A percentile compares a stretch with the other conserved stretches of the same genome.
Conservation (phyloP, 2,888 invertebrate genomes). For the Tuberolachnus salignus region DNA sequence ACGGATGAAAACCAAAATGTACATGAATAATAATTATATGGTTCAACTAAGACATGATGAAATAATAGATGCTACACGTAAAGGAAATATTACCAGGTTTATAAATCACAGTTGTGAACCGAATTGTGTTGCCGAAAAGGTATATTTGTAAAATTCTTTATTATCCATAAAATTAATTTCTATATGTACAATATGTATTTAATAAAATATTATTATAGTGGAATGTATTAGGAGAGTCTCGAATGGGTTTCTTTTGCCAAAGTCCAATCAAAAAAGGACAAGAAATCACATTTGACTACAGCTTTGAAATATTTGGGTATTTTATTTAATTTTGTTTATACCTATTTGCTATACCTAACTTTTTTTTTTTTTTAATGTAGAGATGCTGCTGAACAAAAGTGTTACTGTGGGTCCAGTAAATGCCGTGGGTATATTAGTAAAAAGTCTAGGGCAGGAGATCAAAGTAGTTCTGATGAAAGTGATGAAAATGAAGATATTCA, state of each 20-base stretch:
- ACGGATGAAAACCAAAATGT: slow-evolving; percentile 67
- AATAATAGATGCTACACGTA: slow-evolving; percentile 93
- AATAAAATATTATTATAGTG: slow-evolving; percentile 65
- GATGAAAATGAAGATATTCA: slow-evolving; percentile 2
- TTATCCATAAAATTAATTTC: too few species aligned
- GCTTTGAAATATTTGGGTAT: slow-evolving; percentile 95
- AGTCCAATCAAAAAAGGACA: slow-evolving; percentile 82
- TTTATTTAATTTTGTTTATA: slow-evolving; percentile 59
- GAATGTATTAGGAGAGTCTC: slow-evolving; percentile 89
- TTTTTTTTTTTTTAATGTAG: background rate
- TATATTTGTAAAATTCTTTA: slow-evolving; percentile 58
- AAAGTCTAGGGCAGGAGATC: slow-evolving; percentile 6
- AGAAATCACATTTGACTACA: slow-evolving; percentile 98
- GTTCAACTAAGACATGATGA: slow-evolving; percentile 94
- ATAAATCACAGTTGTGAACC: slow-evolving; percentile 99
- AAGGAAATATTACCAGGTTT: slow-evolving; percentile 95
- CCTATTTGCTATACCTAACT: background rate
- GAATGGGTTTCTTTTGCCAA: slow-evolving; percentile 96
- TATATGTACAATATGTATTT: background rate
- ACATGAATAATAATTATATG: slow-evolving; percentile 42
- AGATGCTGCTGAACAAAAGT: slow-evolving; percentile 65
- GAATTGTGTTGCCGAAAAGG: slow-evolving; percentile 97
- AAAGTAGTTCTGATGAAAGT: slow-evolving; percentile 37
- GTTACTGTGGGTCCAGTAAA: slow-evolving; percentile 86
- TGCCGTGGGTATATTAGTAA: slow-evolving; percentile 94